Conservation (phyloP, 2,113 vertebrate species). For the Corythaixoides concolor region DNA sequence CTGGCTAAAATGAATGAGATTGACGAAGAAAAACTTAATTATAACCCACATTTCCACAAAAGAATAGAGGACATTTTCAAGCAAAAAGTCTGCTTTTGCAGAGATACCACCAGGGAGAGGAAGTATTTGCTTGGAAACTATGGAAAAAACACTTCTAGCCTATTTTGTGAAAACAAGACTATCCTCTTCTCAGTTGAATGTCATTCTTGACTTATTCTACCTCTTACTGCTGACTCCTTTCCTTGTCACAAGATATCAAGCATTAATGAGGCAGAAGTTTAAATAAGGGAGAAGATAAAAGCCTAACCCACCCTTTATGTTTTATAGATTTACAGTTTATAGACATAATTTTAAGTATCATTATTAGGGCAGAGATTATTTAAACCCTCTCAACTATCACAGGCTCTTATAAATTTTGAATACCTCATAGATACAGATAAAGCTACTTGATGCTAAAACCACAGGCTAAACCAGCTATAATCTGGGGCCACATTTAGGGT, state of each 20-base stretch:
- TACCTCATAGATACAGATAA: neutral
- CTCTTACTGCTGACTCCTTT: neutral
- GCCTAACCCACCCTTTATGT: neutral
- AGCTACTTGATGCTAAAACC: neutral
- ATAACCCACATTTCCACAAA: neutral
- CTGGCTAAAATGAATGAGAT: neutral
- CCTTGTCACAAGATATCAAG: neutral
- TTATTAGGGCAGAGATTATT: neutral
- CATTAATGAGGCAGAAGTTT: constrained; percentile 28
- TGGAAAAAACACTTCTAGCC: neutral
- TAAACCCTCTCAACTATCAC: neutral
- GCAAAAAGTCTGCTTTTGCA: neutral
- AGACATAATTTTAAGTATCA: neutral
- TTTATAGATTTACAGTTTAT: neutral
- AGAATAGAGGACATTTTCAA: neutral
- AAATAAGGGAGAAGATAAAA: constrained; percentile 19
- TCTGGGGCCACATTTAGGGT: neutral
- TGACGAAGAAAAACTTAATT: neutral
- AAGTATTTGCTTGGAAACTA: neutral
- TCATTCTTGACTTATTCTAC: neutral
- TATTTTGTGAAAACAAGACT: neutral
- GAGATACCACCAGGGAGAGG: neutral
- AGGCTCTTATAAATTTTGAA: neutral
- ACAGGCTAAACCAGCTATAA: neutral
- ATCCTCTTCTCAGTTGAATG: neutral